These are phyloP conservation scores for Turdus rufiventris DNA, from an alignment of 2,113 vertebrate genomes.

Conservation along the genomic window DNA sequence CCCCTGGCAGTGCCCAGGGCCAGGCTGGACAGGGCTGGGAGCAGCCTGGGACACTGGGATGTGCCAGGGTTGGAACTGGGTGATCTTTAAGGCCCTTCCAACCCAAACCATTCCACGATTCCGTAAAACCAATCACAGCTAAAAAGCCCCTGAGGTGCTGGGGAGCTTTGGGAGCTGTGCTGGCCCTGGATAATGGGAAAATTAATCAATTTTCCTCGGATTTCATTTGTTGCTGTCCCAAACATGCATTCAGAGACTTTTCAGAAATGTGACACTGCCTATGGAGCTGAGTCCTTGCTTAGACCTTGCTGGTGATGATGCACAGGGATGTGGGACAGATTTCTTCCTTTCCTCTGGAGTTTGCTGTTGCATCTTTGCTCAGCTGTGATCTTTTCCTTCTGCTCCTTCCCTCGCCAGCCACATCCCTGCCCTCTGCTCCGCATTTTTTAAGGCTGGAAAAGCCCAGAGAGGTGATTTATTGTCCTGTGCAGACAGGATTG, in stretches of 20 bases:
- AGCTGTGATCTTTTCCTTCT: neutral
- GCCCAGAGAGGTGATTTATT: neutral
- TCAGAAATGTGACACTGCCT: neutral
- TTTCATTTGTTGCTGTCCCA: neutral
- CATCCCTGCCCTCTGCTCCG: neutral
- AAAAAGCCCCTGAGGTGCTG: neutral
- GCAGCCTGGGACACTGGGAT: rapidly evolving
- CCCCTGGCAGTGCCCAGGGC: neutral
- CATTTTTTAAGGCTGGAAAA: neutral
- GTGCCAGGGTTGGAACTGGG: neutral
- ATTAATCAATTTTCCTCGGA: rapidly evolving
- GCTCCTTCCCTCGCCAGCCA: neutral
- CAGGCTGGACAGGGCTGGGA: neutral
- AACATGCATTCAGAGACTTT: neutral
- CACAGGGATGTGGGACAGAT: neutral
- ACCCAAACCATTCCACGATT: neutral
- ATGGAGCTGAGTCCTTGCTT: neutral
- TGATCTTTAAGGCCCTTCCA: neutral
- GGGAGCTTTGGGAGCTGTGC: neutral
- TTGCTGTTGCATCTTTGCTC: neutral
- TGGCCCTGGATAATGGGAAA: neutral
- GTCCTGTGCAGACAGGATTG: neutral
- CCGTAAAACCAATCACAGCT: neutral
- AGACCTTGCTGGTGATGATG: neutral
- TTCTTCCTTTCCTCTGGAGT: neutral